A percentile compares a stretch with the other conserved stretches of the same genome.
These are phyloP conservation scores for Pempheris klunzingeri DNA, from an alignment of 2,797 vertebrate species.

Conservation along the genomic window DNA sequence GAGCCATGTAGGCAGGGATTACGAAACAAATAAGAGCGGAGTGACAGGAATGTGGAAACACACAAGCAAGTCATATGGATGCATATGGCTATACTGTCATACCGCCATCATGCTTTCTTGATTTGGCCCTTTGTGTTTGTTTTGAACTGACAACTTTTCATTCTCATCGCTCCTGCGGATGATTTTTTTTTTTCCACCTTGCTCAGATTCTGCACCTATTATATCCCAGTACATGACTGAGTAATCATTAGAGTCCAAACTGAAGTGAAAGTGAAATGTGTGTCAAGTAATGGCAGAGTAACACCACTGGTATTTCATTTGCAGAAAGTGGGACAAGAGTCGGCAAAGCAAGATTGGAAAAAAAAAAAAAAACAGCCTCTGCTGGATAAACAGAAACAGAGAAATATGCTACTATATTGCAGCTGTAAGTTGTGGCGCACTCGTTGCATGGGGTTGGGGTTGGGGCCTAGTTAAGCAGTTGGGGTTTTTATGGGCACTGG, in stretches of 20 bases:
- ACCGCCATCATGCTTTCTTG: constrained; percentile 5
- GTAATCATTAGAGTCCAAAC: neutral
- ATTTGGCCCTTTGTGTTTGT: constrained; percentile 5
- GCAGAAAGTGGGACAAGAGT: constrained; percentile 42
- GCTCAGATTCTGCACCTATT: neutral
- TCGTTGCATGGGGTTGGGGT: constrained; percentile 60
- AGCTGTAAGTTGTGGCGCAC: constrained; percentile 55
- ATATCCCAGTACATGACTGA: neutral
- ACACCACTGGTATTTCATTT: constrained; percentile 33
- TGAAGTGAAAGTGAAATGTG: constrained; percentile 33
- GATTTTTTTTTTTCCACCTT: neutral
- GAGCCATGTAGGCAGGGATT: constrained; percentile 73
- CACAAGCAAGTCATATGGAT: constrained; percentile 52
- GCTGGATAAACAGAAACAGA: constrained; percentile 47
- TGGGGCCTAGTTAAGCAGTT: constrained; percentile 70
- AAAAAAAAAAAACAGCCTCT: constrained; percentile 9
- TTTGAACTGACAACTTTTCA: neutral
- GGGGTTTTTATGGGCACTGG: constrained; percentile 64
- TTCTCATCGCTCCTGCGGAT: neutral
- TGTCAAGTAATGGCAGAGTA: constrained; percentile 15
- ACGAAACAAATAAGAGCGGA: constrained; percentile 76
- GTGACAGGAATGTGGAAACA: constrained; percentile 77
- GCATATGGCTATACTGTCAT: constrained; percentile 59
- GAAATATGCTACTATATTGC: constrained; percentile 42
- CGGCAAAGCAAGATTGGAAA: constrained; percentile 25